Percentiles rank a stretch among this genome's conserved stretches.
These are phyloP conservation scores for Cyprinodon brontotheroides DNA, from an alignment of 2,113 vertebrate species.

Conservation along the genomic window DNA sequence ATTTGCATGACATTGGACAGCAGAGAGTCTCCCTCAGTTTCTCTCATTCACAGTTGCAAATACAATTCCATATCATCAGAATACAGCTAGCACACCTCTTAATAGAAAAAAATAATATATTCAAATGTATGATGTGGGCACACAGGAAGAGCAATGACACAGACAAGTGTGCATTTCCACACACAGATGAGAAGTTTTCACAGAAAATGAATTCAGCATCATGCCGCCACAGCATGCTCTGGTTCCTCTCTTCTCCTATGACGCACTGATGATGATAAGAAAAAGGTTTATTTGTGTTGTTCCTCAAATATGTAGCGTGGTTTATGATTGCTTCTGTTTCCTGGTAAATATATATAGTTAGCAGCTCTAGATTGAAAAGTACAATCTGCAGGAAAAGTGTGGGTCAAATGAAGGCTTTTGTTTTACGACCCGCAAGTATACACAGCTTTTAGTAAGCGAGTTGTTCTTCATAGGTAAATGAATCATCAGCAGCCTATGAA, in stretches of 20 bases:
- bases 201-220: conserved; percentile 33
- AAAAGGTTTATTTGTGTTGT: conserved; percentile 17
- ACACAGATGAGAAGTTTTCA: conserved; percentile 50
- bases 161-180: conserved; percentile 1
- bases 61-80: conserved; percentile 46
- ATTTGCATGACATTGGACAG: conserved; percentile 77
- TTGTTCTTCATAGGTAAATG: too few species aligned
- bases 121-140: conserved; percentile 11
- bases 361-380: not conserved
- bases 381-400: not conserved
- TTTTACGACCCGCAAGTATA: not conserved
- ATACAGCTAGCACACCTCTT: conserved; percentile 22
- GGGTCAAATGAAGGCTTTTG: too few species aligned
- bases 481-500: not conserved
- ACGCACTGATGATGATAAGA: conserved; percentile 11
- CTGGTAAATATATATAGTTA: not conserved
- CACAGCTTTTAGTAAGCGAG: too few species aligned
- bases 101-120: conserved; percentile 26
- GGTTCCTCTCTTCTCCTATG: conserved; percentile 44
- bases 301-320: not conserved
- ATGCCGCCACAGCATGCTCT: conserved; percentile 30
- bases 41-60: conserved; percentile 29
- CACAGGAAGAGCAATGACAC: not conserved
- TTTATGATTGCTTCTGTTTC: not conserved
- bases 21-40: conserved; percentile 26